Evolutionary conservation across 2,113 vertebrate genomes (phyloP).

Genomic region (Camelus bactrianus): DNA sequence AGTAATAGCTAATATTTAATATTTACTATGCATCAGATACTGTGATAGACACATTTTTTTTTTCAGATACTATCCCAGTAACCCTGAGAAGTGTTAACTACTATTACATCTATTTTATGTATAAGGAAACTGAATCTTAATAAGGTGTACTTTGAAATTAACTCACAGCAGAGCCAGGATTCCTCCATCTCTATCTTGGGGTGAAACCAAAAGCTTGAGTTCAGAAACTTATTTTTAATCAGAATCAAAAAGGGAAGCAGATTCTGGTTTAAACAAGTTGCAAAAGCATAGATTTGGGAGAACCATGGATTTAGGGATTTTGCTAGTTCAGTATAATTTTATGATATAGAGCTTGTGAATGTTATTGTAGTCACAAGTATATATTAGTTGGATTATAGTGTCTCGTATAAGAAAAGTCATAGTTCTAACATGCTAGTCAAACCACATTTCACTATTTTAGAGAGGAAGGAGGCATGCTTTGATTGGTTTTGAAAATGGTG

Average conservation of each 20-base stretch:
- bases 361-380: background rate
- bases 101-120: background rate
- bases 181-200: background rate
- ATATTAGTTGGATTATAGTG: background rate
- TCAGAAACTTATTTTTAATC: constrained; percentile 36
- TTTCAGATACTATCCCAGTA: background rate
- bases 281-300: background rate
- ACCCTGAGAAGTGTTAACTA: background rate
- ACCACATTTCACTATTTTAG: background rate
- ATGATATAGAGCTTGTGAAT: background rate
- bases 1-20: constrained; percentile 3
- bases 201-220: background rate
- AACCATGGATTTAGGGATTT: background rate
- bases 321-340: constrained; percentile 10
- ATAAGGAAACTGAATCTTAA: background rate
- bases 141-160: background rate
- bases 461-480: background rate
- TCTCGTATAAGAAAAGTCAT: constrained; percentile 5
- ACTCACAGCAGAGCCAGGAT: background rate
- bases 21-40: background rate
- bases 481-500: background rate
- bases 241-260: constrained; percentile 16
- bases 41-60: background rate
- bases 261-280: constrained; percentile 32
- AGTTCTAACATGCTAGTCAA: constrained; percentile 8